These are phyloP conservation scores for Aphis craccivora DNA, from an alignment of 1,140 invertebrate species.

Conservation along the genomic window DNA sequence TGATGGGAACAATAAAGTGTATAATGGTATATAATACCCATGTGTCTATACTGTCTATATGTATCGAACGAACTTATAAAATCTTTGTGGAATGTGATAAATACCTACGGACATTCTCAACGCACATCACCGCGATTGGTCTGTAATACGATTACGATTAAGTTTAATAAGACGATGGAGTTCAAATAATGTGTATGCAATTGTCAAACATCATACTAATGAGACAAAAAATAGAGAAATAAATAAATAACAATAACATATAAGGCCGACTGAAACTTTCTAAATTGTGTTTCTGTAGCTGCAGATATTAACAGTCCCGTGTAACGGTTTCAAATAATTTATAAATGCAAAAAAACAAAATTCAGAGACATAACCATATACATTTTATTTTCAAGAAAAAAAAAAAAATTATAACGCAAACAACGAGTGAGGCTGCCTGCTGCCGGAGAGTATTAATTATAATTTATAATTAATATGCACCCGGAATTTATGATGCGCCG, in stretches of 20 bases:
- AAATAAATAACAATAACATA: neutral
- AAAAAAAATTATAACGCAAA: neutral
- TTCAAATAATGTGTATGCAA: neutral
- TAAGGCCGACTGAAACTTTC: neutral
- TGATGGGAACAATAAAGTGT: neutral
- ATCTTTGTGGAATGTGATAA: neutral
- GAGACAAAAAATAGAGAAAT: neutral
- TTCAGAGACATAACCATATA: neutral
- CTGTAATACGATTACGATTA: neutral
- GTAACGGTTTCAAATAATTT: neutral
- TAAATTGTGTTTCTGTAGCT: neutral
- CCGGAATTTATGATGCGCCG: constrained; percentile 26
- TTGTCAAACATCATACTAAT: neutral
- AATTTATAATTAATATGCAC: constrained; percentile 33
- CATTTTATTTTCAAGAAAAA: neutral
- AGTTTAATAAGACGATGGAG: neutral
- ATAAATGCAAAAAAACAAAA: neutral
- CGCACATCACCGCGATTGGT: neutral
- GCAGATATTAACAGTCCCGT: neutral
- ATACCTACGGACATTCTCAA: neutral
- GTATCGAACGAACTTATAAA: neutral
- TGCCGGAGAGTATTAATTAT: neutral
- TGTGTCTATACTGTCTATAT: neutral
- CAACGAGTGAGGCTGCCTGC: neutral
- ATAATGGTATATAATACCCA: neutral